Conservation (phyloP, 2,797 vertebrate species). For the Artibeus jamaicensis region DNA sequence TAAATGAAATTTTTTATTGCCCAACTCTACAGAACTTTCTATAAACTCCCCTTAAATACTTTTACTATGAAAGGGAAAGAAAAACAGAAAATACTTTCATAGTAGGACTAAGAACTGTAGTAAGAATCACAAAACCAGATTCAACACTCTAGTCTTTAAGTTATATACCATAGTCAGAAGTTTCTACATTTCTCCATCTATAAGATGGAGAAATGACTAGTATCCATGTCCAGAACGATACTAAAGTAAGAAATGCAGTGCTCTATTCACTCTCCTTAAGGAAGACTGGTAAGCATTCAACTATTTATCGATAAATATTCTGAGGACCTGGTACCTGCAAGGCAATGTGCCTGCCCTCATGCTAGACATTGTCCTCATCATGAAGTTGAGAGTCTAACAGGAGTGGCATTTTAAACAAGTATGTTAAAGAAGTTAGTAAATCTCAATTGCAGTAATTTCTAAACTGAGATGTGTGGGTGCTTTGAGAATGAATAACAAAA, state of each 20-base stretch:
- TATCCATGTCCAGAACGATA: neutral
- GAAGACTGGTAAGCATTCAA: neutral
- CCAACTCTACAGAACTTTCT: neutral
- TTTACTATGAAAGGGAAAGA: neutral
- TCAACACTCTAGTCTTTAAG: neutral
- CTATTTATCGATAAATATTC: neutral
- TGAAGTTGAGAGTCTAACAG: neutral
- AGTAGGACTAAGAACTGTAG: neutral
- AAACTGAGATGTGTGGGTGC: neutral
- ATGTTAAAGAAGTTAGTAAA: neutral
- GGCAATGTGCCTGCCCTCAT: neutral
- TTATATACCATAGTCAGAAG: neutral
- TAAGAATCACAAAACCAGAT: neutral
- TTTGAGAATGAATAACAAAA: slow-evolving; percentile 25
- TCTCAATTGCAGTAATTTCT: neutral
- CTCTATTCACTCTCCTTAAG: neutral
- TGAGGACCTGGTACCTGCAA: neutral
- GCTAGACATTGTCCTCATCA: neutral
- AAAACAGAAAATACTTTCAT: neutral
- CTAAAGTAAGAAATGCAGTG: neutral
- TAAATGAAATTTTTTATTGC: neutral
- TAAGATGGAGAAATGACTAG: neutral
- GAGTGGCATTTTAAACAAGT: neutral
- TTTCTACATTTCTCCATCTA: neutral
- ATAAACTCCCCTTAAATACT: neutral